Conservation (phyloP, 2,888 invertebrate species). For the Nemapogon koenigi region DNA sequence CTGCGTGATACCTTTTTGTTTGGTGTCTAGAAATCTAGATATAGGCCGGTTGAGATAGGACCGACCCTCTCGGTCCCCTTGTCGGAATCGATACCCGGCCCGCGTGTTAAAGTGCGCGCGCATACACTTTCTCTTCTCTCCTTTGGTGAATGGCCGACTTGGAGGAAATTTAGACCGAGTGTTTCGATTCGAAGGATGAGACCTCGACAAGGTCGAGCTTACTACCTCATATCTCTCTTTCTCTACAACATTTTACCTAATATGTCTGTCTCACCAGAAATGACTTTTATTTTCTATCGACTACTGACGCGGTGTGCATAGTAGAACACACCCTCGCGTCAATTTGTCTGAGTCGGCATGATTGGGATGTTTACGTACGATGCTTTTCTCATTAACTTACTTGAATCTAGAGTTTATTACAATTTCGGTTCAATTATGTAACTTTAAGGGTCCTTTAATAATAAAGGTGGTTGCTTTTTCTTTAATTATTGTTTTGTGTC, state of each 20-base stretch:
- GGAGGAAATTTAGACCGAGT: conserved; percentile 35
- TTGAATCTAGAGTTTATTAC: too few species aligned
- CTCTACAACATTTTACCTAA: conserved; percentile 16
- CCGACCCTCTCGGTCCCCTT: conserved; percentile 21
- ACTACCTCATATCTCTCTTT: conserved; percentile 42
- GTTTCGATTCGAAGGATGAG: conserved; percentile 31
- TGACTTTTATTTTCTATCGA: conserved; percentile 14
- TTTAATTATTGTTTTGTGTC: background rate
- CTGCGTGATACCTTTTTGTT: too few species aligned
- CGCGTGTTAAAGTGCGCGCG: conserved; percentile 49
- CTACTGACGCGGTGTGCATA: conserved; percentile 40
- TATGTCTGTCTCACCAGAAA: too few species aligned
- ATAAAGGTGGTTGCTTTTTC: too few species aligned
- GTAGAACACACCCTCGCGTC: conserved; percentile 32
- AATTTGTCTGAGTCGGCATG: conserved; percentile 3
- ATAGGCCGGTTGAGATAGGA: conserved; percentile 26
- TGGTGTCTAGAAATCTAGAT: conserved; percentile 7
- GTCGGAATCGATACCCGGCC: conserved; percentile 43
- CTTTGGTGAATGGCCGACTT: conserved; percentile 51
- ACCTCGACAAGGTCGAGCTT: conserved; percentile 41
- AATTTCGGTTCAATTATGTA: too few species aligned
- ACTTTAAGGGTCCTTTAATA: too few species aligned
- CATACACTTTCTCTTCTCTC: conserved; percentile 33
- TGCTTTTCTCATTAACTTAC: conserved; percentile 1
- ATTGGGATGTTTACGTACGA: too few species aligned